phyloP scores from a whole-genome alignment of 2,888 invertebrate genomes.

The Patella ulyssiponensis region DNA sequence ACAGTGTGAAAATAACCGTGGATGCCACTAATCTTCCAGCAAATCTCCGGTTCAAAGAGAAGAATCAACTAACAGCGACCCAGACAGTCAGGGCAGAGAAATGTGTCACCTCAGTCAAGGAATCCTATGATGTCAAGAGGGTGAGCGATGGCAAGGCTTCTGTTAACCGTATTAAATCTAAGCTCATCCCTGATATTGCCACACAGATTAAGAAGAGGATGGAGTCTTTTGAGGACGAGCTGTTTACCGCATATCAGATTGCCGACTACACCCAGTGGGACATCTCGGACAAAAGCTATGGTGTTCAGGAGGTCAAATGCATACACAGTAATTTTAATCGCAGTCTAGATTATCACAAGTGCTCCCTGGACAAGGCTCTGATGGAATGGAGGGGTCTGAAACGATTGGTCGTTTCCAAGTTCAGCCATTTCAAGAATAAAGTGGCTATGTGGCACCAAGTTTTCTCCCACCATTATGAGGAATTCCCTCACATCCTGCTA shows the following conservation, averaged over 20 bases:
- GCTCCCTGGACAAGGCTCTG: neutral
- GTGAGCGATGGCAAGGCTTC: neutral
- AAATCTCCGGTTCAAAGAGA: neutral
- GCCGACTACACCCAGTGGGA: neutral
- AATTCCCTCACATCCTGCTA: slow-evolving; percentile 1
- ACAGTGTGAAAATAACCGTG: neutral
- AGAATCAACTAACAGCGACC: neutral
- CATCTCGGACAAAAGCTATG: neutral
- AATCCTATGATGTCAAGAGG: neutral
- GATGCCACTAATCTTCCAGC: neutral
- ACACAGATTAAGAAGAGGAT: neutral
- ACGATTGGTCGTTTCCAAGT: neutral
- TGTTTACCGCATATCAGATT: too few species aligned
- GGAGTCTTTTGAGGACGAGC: neutral
- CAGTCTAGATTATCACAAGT: neutral
- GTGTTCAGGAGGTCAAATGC: neutral
- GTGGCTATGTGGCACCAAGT: neutral
- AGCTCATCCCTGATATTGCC: neutral
- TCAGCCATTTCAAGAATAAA: neutral
- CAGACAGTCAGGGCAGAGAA: neutral
- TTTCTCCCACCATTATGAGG: neutral
- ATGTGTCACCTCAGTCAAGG: neutral
- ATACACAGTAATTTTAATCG: neutral
- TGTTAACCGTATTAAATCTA: neutral
- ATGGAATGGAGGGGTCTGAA: neutral